Conservation (phyloP, 2,113 vertebrate genomes). For the Lipophrys pholis region DNA sequence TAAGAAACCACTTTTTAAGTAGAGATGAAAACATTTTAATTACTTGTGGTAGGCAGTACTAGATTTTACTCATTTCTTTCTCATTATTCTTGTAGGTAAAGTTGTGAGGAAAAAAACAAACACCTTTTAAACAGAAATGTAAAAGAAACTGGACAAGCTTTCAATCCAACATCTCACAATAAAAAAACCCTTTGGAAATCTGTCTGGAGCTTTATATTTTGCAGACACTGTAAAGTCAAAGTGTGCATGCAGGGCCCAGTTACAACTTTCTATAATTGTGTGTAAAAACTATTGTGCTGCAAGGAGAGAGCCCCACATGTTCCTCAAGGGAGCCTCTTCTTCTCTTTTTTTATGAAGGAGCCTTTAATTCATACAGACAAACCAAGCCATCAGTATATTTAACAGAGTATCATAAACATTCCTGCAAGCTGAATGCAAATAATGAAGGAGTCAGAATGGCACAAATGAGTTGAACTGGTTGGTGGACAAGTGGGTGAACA, state of each 20-base stretch:
- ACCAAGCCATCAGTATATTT: slow-evolving; percentile 70
- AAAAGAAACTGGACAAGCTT: slow-evolving; percentile 39
- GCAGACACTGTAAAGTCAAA: slow-evolving; percentile 55
- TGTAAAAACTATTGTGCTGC: slow-evolving; percentile 60
- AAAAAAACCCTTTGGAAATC: slow-evolving; percentile 49
- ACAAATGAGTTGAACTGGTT: slow-evolving; percentile 1
- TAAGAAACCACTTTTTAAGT: no score
- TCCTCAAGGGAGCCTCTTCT: slow-evolving; percentile 57
- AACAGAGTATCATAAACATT: slow-evolving; percentile 75
- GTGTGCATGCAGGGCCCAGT: slow-evolving; percentile 47
- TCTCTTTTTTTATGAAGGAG: slow-evolving; percentile 65
- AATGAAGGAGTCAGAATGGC: slow-evolving; percentile 30
- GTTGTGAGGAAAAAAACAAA: slow-evolving; percentile 17
- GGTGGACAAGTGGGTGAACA: slow-evolving; percentile 41
- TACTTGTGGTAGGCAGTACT: slow-evolving; percentile 10
- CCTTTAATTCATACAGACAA: slow-evolving; percentile 68
- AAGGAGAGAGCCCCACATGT: slow-evolving; percentile 46
- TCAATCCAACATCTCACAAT: slow-evolving; percentile 26
- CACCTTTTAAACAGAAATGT: slow-evolving; percentile 42
- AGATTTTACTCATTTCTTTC: slow-evolving; percentile 3
- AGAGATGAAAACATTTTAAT: neutral
- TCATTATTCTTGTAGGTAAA: slow-evolving; percentile 27
- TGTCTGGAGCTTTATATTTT: slow-evolving; percentile 53
- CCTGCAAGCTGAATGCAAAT: slow-evolving; percentile 55
- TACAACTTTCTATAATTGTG: slow-evolving; percentile 43